phyloP scores from a whole-genome alignment of 2,797 vertebrate genomes.

The Cryptoblepharus egeriae region DNA sequence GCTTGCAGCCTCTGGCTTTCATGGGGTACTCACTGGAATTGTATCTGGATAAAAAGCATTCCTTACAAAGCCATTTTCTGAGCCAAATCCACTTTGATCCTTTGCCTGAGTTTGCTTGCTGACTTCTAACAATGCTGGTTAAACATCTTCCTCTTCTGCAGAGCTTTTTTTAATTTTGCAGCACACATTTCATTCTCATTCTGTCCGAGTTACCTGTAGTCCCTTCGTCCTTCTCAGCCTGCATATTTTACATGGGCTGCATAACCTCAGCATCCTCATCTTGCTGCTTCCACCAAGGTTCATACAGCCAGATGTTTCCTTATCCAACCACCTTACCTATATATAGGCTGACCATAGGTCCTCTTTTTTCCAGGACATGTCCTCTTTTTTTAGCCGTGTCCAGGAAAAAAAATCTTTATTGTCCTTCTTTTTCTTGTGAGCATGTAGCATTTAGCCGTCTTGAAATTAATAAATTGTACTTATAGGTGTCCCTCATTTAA shows the following conservation, averaged over 20 bases:
- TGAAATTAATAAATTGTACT: too few relatives aligned
- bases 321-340: neutral
- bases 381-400: too few relatives aligned
- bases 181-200: neutral
- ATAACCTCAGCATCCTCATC: neutral
- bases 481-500: too few relatives aligned
- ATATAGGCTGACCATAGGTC: too few relatives aligned
- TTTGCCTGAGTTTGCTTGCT: neutral
- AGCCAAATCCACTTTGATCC: constrained; percentile 19
- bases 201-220: neutral
- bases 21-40: neutral
- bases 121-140: neutral
- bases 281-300: neutral
- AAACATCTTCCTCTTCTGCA: neutral
- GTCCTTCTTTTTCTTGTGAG: too few relatives aligned
- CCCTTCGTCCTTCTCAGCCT: neutral
- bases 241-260: neutral
- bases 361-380: too few relatives aligned
- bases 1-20: neutral
- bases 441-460: too few relatives aligned
- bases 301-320: neutral
- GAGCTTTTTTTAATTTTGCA: neutral
- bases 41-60: constrained; percentile 6
- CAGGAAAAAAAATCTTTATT: too few relatives aligned
- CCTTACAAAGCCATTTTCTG: constrained; percentile 6